Evolutionary conservation across 2,888 invertebrate genomes (phyloP).

Genomic region (Polydrusus pterygomalis): DNA sequence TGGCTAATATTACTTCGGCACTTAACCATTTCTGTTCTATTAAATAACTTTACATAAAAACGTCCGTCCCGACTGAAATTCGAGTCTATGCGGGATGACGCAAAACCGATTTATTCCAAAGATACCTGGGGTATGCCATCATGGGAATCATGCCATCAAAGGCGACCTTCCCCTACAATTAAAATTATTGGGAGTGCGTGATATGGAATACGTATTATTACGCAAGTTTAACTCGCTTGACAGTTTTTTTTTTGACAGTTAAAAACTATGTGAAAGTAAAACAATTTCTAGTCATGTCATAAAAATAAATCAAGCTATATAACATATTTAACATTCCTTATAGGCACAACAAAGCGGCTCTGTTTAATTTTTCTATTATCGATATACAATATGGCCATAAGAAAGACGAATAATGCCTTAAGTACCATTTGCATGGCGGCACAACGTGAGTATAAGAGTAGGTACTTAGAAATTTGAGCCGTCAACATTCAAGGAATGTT

Average conservation of each 20-base stretch:
- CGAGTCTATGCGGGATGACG: too few species aligned
- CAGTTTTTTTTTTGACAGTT: not conserved
- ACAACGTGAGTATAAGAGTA: slow-evolving; percentile 36
- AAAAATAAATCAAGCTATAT: not conserved
- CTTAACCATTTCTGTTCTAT: too few species aligned
- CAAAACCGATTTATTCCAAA: too few species aligned
- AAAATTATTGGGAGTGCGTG: too few species aligned
- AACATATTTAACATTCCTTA: not conserved
- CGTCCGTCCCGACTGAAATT: too few species aligned
- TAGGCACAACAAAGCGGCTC: not conserved
- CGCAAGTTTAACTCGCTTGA: not conserved
- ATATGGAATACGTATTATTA: too few species aligned
- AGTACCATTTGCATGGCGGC: slow-evolving; percentile 40
- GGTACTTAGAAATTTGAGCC: slow-evolving; percentile 41
- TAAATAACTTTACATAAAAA: too few species aligned
- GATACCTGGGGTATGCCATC: too few species aligned
- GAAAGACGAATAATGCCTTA: slow-evolving; percentile 40
- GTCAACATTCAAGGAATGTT: slow-evolving; percentile 40
- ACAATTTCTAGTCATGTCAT: not conserved
- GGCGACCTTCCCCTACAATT: too few species aligned
- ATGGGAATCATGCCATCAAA: too few species aligned
- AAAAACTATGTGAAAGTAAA: not conserved
- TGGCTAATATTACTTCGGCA: too few species aligned
- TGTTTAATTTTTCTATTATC: slow-evolving; percentile 47
- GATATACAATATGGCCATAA: slow-evolving; percentile 32